phyloP scores from a whole-genome alignment of 1,140 invertebrate genomes.

The Cydia splendana region DNA sequence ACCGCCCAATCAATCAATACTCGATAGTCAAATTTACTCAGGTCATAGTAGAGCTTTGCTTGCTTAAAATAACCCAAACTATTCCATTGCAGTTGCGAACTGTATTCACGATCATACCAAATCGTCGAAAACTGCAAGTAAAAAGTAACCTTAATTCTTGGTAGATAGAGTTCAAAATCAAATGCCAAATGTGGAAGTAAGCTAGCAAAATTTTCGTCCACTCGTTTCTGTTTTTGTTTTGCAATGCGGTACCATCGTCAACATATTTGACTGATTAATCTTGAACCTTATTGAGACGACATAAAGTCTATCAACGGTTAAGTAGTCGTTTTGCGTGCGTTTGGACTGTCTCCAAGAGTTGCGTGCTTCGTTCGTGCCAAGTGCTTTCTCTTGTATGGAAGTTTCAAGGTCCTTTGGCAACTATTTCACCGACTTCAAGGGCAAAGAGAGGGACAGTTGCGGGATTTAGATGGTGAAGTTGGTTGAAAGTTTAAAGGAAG shows the following conservation, averaged over 20 bases:
- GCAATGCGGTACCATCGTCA: neutral
- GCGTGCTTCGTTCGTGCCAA: neutral
- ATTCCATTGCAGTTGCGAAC: neutral
- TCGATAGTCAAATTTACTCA: slow-evolving; percentile 3
- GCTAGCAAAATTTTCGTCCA: neutral
- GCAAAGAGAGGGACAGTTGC: neutral
- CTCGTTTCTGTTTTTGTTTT: slow-evolving; percentile 1
- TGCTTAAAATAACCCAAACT: neutral
- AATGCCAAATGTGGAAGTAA: neutral
- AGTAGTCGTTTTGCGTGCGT: neutral
- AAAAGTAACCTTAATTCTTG: neutral
- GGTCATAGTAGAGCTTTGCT: neutral
- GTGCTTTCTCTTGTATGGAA: slow-evolving; percentile 11
- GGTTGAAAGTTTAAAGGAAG: neutral
- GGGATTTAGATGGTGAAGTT: neutral
- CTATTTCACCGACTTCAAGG: neutral
- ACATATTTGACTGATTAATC: neutral
- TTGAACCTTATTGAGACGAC: neutral
- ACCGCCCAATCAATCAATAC: neutral
- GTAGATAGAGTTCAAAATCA: neutral
- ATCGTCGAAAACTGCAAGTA: neutral
- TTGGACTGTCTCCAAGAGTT: slow-evolving; percentile 3
- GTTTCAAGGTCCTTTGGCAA: slow-evolving; percentile 10
- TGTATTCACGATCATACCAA: neutral
- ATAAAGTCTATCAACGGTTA: neutral